Base-by-base conservation (phyloP, 2,797 vertebrate species). In the Hafferia zeledoni region DNA sequence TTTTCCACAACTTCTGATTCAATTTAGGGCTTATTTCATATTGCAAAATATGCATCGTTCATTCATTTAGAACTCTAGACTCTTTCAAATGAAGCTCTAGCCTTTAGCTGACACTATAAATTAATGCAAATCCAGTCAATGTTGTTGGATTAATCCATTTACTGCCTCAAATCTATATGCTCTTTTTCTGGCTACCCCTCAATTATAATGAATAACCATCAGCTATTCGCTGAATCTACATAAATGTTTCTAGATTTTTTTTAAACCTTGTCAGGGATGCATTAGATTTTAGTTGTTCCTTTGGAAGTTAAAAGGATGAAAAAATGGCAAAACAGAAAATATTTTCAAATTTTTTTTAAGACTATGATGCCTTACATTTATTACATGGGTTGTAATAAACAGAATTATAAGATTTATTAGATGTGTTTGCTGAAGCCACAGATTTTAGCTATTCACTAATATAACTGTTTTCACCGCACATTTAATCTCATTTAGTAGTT, bases 81-180 rank as follows among this genome's bases (percentile, higher is more conserved):
- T 84, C 70, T 89, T 94, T 90, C 77, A 90, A 92, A 87, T 84
- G 82, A 89, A 90, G 30, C 60, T 82, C 59, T 88, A 82, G 55
- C 77, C 77, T 94, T 59, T 92, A 79, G 81, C 78, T 92, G 86
- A 85, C 90, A 57, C 44, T 55, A 35, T 86, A 93, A 94, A 92
- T 75, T 19, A 94, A 94, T 94, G 75, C 78, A 95, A 79, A 94
- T 89, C 52, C 59, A 89, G 83, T 74, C 74, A 93, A 11, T 87
- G 31, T 79, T 23, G 31, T 68, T 89, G 74, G 47, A 57, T 92
- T 95, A 95, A 96, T 87, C 81, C n/a, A 83, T 77, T 92, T 95
- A 87, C 56, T 87, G 30, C 39, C 46, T 90, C 78, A 60, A 74
- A 84, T 74, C 67, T 89, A 17, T 77, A 56, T 2, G 22, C 14